These are phyloP conservation scores for Callaeas wilsoni DNA, from an alignment of 2,113 vertebrate genomes.

Conservation along the genomic window DNA sequence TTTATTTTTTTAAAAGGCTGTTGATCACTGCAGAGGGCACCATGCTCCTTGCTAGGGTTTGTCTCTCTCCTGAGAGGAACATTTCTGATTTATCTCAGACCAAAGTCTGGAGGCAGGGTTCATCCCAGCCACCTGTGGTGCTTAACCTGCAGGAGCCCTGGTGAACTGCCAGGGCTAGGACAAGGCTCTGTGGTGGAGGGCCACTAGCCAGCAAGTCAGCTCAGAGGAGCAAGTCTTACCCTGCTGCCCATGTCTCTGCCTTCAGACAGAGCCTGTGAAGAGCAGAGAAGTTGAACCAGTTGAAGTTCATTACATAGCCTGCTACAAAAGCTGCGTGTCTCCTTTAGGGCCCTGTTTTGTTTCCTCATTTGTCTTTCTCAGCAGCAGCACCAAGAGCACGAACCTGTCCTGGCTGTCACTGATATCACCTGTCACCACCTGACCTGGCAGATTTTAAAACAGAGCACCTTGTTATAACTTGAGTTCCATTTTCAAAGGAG, in stretches of 20 bases:
- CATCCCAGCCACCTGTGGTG: rapidly evolving
- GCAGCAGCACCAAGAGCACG: not conserved
- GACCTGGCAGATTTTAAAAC: not conserved
- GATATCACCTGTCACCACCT: not conserved
- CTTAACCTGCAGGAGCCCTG: too few species aligned
- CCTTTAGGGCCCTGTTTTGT: not conserved
- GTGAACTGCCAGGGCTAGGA: not conserved
- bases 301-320: not conserved
- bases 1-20: not conserved
- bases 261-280: not conserved
- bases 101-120: not conserved
- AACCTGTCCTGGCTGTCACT: not conserved
- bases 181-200: not conserved
- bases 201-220: not conserved
- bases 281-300: not conserved
- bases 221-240: not conserved
- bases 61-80: not conserved
- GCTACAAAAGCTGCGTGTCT: not conserved
- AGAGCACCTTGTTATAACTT: not conserved
- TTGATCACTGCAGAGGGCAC: not conserved
- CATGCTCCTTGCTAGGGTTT: not conserved
- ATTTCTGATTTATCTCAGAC: not conserved
- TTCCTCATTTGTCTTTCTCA: not conserved
- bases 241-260: not conserved
- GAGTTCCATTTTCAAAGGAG: not conserved